Conservation (phyloP, 2,113 vertebrate genomes). For the Melanostigma gelatinosum region DNA sequence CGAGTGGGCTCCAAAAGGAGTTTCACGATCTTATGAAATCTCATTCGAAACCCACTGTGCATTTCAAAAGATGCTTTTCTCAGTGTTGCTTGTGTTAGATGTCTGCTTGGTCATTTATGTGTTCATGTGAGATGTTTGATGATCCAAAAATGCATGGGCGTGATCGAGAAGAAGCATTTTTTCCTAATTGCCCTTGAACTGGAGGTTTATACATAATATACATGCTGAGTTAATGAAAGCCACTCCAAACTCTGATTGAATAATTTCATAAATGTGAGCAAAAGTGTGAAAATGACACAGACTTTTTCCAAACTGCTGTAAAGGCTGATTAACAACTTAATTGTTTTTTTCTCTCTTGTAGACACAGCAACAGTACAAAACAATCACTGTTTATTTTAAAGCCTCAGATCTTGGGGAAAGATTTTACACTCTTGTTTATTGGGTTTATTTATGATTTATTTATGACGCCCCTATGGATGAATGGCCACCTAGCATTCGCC, state of each 20-base stretch:
- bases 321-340: constrained; percentile 7
- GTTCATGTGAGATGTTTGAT: constrained; percentile 58
- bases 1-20: constrained; percentile 8
- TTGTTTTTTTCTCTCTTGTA: constrained; percentile 2
- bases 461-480: not conserved
- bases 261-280: constrained; percentile 42
- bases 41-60: constrained; percentile 22
- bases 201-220: constrained; percentile 10
- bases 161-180: constrained; percentile 17
- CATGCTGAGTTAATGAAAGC: not conserved
- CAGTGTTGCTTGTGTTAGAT: constrained; percentile 8
- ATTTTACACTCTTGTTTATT: too few species aligned
- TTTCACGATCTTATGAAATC: constrained; percentile 47
- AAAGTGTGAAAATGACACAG: constrained; percentile 6
- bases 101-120: constrained; percentile 39
- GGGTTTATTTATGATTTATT: not conserved
- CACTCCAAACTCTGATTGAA: constrained; percentile 14
- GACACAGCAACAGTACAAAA: constrained; percentile 1
- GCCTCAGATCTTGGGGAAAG: not conserved
- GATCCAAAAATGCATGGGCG: constrained; percentile 40
- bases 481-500: not conserved
- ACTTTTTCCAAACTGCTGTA: constrained; percentile 15
- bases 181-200: constrained; percentile 23
- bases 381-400: not conserved
- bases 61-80: constrained; percentile 25